Evolutionary conservation across 2,113 vertebrate species (phyloP).

Genomic region (Antechinus flavipes): DNA sequence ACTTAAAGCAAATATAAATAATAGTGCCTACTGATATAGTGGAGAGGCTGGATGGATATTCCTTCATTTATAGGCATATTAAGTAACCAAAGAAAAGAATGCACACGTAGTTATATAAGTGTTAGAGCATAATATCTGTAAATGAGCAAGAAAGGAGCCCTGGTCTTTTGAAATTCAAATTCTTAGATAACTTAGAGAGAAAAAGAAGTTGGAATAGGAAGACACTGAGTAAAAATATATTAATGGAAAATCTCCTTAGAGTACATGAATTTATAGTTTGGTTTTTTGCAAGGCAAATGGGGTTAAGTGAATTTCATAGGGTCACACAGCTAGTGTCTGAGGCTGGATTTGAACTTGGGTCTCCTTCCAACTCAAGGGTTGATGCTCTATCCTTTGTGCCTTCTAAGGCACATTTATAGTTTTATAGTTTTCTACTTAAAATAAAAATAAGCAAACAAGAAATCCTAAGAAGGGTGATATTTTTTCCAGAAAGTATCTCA

Average conservation of each 20-base stretch:
- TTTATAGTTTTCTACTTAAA: slow-evolving; percentile 57
- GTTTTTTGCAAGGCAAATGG: not conserved
- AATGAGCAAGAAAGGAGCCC: slow-evolving; percentile 43
- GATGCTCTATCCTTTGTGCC: too few relatives aligned
- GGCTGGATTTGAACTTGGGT: too few relatives aligned
- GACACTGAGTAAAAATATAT: slow-evolving; percentile 70
- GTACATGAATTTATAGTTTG: slow-evolving; percentile 51
- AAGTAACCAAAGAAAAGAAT: slow-evolving; percentile 65
- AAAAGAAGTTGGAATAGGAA: slow-evolving; percentile 21
- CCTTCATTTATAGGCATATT: slow-evolving; percentile 20
- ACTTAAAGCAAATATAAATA: slow-evolving; percentile 64
- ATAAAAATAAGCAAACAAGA: slow-evolving; percentile 52
- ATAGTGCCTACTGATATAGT: slow-evolving; percentile 36
- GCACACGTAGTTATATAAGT: slow-evolving; percentile 52
- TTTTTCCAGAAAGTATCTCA: not conserved
- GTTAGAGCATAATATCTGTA: slow-evolving; percentile 43
- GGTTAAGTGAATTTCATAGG: too few relatives aligned
- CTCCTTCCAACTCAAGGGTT: too few relatives aligned
- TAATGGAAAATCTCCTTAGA: slow-evolving; percentile 64
- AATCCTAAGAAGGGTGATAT: slow-evolving; percentile 39
- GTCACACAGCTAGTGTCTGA: too few relatives aligned
- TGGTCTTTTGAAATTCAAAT: slow-evolving; percentile 40
- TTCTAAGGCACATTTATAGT: not conserved
- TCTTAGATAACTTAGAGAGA: slow-evolving; percentile 48
- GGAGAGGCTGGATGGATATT: slow-evolving; percentile 55